These are phyloP conservation scores for Mellivora capensis DNA, from an alignment of 2,113 vertebrate species.

Conservation along the genomic window DNA sequence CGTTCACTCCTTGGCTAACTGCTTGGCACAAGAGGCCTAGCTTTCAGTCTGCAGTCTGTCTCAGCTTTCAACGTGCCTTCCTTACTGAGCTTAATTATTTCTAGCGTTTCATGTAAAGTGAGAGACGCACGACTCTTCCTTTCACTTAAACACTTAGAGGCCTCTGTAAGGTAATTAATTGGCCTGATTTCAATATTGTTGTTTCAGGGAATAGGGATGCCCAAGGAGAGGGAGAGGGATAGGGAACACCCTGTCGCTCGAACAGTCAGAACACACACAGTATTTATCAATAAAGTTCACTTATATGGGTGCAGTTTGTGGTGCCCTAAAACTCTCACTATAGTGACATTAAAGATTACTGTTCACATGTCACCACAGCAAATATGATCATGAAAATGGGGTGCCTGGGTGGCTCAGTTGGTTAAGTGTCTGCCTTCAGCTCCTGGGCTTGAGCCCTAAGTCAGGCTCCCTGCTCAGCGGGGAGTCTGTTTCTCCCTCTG, in stretches of 20 bases:
- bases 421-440: too few relatives aligned
- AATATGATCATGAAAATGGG: neutral
- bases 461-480: too few relatives aligned
- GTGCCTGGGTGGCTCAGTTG: too few relatives aligned
- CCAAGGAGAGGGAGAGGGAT: neutral
- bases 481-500: too few relatives aligned
- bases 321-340: neutral
- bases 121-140: neutral
- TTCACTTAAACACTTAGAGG: neutral
- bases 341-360: neutral
- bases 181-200: neutral
- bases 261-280: neutral
- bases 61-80: neutral
- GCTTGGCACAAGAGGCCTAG: neutral
- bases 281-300: neutral
- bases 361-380: neutral
- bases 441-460: too few relatives aligned
- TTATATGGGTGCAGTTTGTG: neutral
- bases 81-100: neutral
- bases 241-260: neutral
- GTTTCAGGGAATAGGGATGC: neutral
- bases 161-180: neutral
- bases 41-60: neutral
- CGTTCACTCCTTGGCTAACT: neutral
- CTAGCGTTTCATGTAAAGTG: neutral